Conservation (phyloP, 1,140 invertebrate species). For the Leucophenga varia region DNA sequence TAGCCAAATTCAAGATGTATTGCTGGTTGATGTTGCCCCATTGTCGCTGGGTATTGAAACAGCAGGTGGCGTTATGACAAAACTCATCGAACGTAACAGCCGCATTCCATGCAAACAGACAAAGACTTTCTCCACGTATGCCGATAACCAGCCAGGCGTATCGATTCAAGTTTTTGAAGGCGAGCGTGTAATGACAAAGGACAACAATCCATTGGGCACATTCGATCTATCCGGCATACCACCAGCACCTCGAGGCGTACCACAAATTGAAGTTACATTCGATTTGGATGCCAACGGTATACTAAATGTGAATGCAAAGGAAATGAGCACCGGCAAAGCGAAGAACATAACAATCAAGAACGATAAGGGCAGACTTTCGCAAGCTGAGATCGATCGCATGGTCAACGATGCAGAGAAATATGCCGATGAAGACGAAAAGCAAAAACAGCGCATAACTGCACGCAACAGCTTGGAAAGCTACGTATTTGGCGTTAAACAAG, state of each 20-base stretch:
- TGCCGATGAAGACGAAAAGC: constrained; percentile 70
- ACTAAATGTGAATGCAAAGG: constrained; percentile 65
- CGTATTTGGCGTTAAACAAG: constrained; percentile 68
- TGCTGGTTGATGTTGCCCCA: constrained; percentile 61
- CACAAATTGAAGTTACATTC: constrained; percentile 73
- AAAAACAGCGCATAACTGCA: constrained; percentile 65
- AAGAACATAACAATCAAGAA: constrained; percentile 82
- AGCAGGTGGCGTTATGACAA: constrained; percentile 65
- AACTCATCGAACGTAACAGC: constrained; percentile 65
- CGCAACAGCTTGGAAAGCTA: constrained; percentile 70
- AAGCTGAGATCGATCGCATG: constrained; percentile 83
- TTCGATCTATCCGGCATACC: constrained; percentile 80
- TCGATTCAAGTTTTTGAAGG: constrained; percentile 69
- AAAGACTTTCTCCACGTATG: constrained; percentile 66
- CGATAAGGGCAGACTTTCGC: constrained; percentile 76
- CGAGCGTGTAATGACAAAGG: constrained; percentile 70
- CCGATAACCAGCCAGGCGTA: constrained; percentile 71
- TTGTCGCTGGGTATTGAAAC: constrained; percentile 65
- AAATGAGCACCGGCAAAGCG: constrained; percentile 60
- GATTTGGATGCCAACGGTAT: constrained; percentile 73
- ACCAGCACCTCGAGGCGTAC: constrained; percentile 77
- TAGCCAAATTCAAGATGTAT: too few species aligned
- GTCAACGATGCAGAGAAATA: too few species aligned
- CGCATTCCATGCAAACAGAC: constrained; percentile 66
- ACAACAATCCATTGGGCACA: constrained; percentile 74